Conservation (phyloP, 2,113 vertebrate species). For the Eleginops maclovinus region DNA sequence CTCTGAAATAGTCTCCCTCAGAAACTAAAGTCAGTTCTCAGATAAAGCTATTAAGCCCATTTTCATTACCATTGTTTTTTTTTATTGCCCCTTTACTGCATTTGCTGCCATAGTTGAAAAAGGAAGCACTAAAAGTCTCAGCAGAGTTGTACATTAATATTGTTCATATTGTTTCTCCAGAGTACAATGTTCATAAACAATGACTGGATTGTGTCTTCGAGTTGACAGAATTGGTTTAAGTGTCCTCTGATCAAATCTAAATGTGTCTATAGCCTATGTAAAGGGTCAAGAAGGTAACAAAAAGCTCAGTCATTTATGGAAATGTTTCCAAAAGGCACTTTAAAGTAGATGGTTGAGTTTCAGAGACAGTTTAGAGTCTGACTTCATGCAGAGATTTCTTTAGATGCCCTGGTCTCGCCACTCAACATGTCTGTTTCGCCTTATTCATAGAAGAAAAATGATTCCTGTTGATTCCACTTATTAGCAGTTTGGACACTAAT, state of each 20-base stretch:
- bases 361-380: neutral
- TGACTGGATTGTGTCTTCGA: too few species aligned
- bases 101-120: neutral
- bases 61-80: neutral
- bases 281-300: neutral
- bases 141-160: too few species aligned
- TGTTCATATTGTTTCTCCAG: too few species aligned
- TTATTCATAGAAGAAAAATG: neutral
- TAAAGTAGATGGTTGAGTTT: too few species aligned
- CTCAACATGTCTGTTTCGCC: too few species aligned
- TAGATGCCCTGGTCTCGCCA: neutral
- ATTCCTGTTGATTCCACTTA: neutral
- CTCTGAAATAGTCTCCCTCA: neutral
- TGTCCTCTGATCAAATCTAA: too few species aligned
- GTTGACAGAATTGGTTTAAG: too few species aligned
- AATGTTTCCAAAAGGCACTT: neutral
- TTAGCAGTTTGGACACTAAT: neutral
- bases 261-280: too few species aligned
- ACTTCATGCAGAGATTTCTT: neutral
- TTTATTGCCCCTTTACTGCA: neutral
- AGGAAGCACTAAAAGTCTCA: too few species aligned
- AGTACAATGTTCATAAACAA: too few species aligned
- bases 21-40: neutral
- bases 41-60: conserved; percentile 1
- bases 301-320: neutral